phyloP scores from a whole-genome alignment of 2,113 vertebrate genomes.

The Perccottus glenii region DNA sequence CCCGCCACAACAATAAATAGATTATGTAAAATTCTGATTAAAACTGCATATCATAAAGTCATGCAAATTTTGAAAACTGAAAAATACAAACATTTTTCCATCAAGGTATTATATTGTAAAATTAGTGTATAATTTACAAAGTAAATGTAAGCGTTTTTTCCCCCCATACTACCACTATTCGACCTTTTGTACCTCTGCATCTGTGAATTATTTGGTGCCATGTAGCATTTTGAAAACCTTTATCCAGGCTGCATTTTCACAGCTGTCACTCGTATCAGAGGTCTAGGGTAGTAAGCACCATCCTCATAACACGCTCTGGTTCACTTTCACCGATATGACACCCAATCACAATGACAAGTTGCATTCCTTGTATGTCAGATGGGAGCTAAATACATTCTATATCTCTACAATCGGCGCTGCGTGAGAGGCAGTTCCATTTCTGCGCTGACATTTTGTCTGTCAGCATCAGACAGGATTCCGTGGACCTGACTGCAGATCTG shows the following conservation, averaged over 20 bases:
- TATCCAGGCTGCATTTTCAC: conserved; percentile 21
- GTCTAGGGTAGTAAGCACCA: neutral
- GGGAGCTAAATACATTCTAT: conserved; percentile 11
- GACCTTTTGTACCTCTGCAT: conserved; percentile 3
- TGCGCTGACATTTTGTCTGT: conserved; percentile 24
- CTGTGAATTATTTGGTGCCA: neutral
- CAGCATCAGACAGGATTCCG: conserved; percentile 24
- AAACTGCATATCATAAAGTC: too few species aligned
- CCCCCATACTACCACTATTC: too few species aligned
- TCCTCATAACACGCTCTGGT: conserved; percentile 17
- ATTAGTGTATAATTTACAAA: too few species aligned
- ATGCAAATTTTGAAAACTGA: too few species aligned
- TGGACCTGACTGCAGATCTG: conserved; percentile 28
- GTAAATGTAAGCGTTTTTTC: too few species aligned
- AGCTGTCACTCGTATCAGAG: conserved; percentile 27
- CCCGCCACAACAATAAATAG: too few species aligned
- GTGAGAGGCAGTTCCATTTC: conserved; percentile 38
- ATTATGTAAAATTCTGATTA: too few species aligned
- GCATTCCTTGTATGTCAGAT: conserved; percentile 40
- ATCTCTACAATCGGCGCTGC: conserved; percentile 30
- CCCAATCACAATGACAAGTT: conserved; percentile 39
- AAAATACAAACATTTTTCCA: too few species aligned
- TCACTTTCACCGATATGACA: conserved; percentile 23
- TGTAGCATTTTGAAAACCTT: neutral
- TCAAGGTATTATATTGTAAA: too few species aligned